Evolutionary conservation across 1,140 invertebrate genomes (phyloP).

Genomic region (Varroa destructor): DNA sequence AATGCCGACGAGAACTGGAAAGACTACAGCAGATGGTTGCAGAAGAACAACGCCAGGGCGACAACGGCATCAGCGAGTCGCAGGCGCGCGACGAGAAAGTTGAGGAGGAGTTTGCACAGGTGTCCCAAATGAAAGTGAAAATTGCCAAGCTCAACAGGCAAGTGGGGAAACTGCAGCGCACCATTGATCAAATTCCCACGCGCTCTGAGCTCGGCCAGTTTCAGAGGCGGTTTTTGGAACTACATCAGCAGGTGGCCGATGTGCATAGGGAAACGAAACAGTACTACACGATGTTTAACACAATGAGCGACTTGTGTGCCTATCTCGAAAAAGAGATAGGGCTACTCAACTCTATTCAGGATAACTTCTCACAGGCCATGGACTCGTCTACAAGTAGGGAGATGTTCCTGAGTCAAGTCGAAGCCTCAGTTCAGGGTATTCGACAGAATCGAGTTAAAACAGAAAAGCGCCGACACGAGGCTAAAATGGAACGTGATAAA

Average conservation of each 20-base stretch:
- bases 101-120: slow-evolving; percentile 37
- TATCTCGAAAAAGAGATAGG: slow-evolving; percentile 80
- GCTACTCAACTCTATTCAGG: slow-evolving; percentile 80
- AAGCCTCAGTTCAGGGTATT: slow-evolving; percentile 68
- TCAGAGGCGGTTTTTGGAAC: slow-evolving; percentile 81
- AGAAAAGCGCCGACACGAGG: slow-evolving; percentile 49
- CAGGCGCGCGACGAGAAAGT: slow-evolving; percentile 35
- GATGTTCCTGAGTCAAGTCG: slow-evolving; percentile 74
- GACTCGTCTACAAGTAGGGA: slow-evolving; percentile 48
- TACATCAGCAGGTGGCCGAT: slow-evolving; percentile 87
- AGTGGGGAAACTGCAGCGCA: slow-evolving; percentile 58
- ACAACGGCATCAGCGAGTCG: slow-evolving; percentile 34
- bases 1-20: slow-evolving; percentile 30
- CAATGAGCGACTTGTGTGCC: slow-evolving; percentile 76
- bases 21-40: slow-evolving; percentile 30
- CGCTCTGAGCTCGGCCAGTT: slow-evolving; percentile 85
- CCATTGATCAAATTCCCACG: slow-evolving; percentile 77
- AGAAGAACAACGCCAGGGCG: slow-evolving; percentile 35
- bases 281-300: slow-evolving; percentile 90
- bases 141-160: slow-evolving; percentile 64
- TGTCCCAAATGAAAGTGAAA: slow-evolving; percentile 30
- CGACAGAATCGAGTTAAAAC: slow-evolving; percentile 63
- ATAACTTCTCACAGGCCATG: slow-evolving; percentile 55
- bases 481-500: slow-evolving; percentile 56
- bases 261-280: slow-evolving; percentile 94